phyloP scores from a whole-genome alignment of 2,888 invertebrate genomes.

The Spodoptera littoralis region DNA sequence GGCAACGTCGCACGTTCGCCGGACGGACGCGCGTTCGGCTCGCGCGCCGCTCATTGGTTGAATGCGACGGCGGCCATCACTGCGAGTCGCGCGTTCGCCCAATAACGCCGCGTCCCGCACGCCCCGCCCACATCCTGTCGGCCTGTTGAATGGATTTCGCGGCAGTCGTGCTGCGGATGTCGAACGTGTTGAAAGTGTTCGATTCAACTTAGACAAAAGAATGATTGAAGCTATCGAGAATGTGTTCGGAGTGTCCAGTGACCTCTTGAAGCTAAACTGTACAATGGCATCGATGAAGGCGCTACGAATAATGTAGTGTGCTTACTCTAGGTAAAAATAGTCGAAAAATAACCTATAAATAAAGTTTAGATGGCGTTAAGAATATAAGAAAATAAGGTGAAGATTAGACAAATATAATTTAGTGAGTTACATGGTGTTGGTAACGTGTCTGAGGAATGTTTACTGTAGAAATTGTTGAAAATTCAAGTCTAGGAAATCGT shows the following conservation, averaged over 20 bases:
- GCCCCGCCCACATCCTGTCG: conserved; percentile 86
- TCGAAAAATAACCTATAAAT: conserved; percentile 7
- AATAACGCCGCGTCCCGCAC: conserved; percentile 85
- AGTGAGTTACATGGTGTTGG: conserved; percentile 56
- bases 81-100: conserved; percentile 77
- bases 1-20: conserved; percentile 85
- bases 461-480: conserved; percentile 5
- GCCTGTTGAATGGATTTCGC: conserved; percentile 84
- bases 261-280: conserved; percentile 49
- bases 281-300: conserved; percentile 13
- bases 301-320: conserved; percentile 39
- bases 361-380: conserved; percentile 14
- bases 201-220: conserved; percentile 49
- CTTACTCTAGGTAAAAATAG: conserved; percentile 14
- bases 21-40: conserved; percentile 86
- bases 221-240: conserved; percentile 54
- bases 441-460: conserved; percentile 31
- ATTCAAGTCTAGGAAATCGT: conserved; percentile 1
- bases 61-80: conserved; percentile 87
- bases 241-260: conserved; percentile 59
- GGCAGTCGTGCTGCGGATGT: conserved; percentile 79
- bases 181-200: conserved; percentile 64
- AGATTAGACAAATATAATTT: conserved; percentile 17
- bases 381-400: conserved; percentile 27
- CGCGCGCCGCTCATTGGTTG: conserved; percentile 86